Conservation (phyloP, 2,888 invertebrate genomes). For the Cylindroiulus punctatus region DNA sequence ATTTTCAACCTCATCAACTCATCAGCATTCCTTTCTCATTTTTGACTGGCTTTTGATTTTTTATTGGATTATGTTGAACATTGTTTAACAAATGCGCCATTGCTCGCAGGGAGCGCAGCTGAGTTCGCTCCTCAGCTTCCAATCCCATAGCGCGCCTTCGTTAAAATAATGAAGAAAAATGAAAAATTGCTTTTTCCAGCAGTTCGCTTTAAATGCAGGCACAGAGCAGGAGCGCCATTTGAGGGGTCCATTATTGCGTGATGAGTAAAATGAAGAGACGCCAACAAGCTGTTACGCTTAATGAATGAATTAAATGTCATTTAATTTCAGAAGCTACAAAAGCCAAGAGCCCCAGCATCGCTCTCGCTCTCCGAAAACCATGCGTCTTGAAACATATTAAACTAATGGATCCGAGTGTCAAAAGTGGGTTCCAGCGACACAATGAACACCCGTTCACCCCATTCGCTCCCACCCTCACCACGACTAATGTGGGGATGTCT, state of each 20-base stretch:
- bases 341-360: slow-evolving; percentile 12
- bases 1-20: not conserved
- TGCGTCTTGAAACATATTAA: slow-evolving; percentile 29
- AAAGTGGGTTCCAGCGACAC: not conserved
- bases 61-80: not conserved
- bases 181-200: slow-evolving; percentile 23
- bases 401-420: slow-evolving; percentile 29
- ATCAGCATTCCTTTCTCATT: not conserved
- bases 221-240: not conserved
- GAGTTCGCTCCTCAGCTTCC: not conserved
- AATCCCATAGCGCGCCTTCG: not conserved
- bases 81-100: not conserved
- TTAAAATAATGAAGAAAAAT: slow-evolving; percentile 34
- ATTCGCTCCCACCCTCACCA: not conserved
- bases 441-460: not conserved
- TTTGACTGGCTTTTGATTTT: not conserved
- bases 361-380: slow-evolving; percentile 33
- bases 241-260: slow-evolving; percentile 29
- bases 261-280: slow-evolving; percentile 11
- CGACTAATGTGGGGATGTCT: not conserved
- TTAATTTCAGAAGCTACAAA: slow-evolving; percentile 33
- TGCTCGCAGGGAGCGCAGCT: not conserved
- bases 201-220: not conserved
- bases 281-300: slow-evolving; percentile 38
- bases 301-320: slow-evolving; percentile 42